These are phyloP conservation scores for Pollicipes pollicipes DNA, from an alignment of 1,140 invertebrate species.

Conservation along the genomic window DNA sequence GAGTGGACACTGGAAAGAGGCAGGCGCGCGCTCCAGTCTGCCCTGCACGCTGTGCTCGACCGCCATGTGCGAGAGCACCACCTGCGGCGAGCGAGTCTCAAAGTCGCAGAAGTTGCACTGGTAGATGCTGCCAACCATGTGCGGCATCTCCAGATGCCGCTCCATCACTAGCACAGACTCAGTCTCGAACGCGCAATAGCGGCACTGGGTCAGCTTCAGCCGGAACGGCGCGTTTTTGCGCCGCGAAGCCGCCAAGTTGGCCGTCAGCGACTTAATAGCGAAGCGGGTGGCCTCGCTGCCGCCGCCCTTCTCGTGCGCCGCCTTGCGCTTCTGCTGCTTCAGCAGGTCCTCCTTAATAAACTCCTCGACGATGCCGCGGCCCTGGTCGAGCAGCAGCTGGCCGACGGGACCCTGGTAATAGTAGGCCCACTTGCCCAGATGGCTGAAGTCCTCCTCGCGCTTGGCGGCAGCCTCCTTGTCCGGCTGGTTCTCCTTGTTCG, in stretches of 20 bases:
- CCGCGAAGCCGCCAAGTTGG: conserved; percentile 69
- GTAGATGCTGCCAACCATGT: conserved; percentile 55
- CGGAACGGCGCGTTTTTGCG: conserved; percentile 72
- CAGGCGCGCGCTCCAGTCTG: conserved; percentile 59
- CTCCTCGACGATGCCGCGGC: conserved; percentile 76
- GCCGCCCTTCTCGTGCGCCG: conserved; percentile 23
- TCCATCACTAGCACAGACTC: conserved; percentile 71
- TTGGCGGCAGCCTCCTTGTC: conserved; percentile 15
- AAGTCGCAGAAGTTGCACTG: conserved; percentile 68
- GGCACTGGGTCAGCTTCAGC: conserved; percentile 61
- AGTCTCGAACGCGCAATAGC: conserved; percentile 80
- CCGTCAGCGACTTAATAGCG: conserved; percentile 57
- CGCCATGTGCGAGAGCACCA: conserved; percentile 82
- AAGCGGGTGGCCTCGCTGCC: conserved; percentile 42
- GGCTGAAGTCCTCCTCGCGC: conserved; percentile 16
- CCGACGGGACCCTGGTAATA: conserved; percentile 74
- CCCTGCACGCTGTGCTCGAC: conserved; percentile 65
- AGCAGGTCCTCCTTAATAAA: conserved; percentile 79
- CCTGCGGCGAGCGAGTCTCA: conserved; percentile 57
- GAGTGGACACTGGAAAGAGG: conserved; percentile 78
- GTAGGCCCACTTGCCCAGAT: conserved; percentile 19
- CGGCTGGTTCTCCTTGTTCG: conserved; percentile 10
- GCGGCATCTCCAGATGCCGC: conserved; percentile 77
- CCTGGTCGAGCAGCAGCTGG: conserved; percentile 82
- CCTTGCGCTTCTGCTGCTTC: conserved; percentile 63